Conservation (phyloP, 2,888 invertebrate genomes). For the Chymomyza caudatula region DNA sequence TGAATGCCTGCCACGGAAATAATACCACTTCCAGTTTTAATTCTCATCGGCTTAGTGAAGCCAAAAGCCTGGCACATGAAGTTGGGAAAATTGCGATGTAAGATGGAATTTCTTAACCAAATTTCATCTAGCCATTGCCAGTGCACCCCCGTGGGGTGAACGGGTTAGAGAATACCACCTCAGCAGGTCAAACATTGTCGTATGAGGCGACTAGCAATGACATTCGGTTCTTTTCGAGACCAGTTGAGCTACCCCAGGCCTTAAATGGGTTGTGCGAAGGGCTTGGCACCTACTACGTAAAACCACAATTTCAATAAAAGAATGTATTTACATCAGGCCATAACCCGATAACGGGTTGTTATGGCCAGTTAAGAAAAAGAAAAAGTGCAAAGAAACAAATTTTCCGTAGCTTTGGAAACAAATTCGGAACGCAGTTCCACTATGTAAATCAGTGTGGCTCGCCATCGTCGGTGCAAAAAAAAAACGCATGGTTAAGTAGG, state of each 20-base stretch:
- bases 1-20: constrained; percentile 99
- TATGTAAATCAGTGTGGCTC: constrained; percentile 89
- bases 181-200: no score
- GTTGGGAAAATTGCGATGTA: constrained; percentile 97
- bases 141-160: no score
- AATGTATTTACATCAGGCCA: no score
- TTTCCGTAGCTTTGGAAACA: constrained; percentile 96
- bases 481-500: constrained; percentile 88
- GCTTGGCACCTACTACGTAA: no score
- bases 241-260: no score
- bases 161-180: no score
- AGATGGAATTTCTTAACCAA: constrained; percentile 95
- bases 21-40: constrained; percentile 95
- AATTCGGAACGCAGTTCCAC: constrained; percentile 94
- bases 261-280: no score
- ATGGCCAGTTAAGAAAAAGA: no score
- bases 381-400: constrained; percentile 98
- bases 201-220: no score
- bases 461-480: constrained; percentile 90
- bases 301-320: no score
- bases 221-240: no score
- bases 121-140: constrained; percentile 95
- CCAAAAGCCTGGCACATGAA: constrained; percentile 99
- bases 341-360: no score
- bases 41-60: constrained; percentile 98